Conservation (phyloP, 2,888 invertebrate genomes). For the Deilephila elpenor region DNA sequence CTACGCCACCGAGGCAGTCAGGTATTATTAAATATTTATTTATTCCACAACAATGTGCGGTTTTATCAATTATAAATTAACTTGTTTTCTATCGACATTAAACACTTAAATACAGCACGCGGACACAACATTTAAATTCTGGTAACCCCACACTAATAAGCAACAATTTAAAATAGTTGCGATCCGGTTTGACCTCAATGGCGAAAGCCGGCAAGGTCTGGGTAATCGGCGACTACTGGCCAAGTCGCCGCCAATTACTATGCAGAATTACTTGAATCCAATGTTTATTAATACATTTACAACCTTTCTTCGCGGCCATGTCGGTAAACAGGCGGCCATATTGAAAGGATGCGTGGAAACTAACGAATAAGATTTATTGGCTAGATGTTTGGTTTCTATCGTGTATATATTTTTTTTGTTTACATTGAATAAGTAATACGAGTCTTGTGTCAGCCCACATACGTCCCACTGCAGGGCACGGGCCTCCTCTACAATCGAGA, state of each 20-base stretch:
- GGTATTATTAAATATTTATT: too few species aligned
- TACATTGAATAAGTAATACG: too few species aligned
- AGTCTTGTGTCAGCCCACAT: too few species aligned
- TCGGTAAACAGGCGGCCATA: neutral
- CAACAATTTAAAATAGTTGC: slow-evolving; percentile 22
- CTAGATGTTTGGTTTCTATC: too few species aligned
- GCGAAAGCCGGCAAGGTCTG: slow-evolving; percentile 45
- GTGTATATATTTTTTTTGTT: too few species aligned
- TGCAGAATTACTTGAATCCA: slow-evolving; percentile 1
- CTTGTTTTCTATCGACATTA: too few species aligned
- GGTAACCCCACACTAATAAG: neutral
- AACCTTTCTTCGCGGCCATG: slow-evolving; percentile 7
- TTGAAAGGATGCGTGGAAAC: too few species aligned
- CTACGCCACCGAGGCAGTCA: too few species aligned
- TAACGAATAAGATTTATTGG: too few species aligned
- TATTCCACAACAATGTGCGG: too few species aligned
- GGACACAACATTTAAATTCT: neutral
- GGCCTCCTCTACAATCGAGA: too few species aligned
- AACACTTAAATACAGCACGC: neutral
- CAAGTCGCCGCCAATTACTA: slow-evolving; percentile 4
- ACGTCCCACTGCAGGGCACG: too few species aligned
- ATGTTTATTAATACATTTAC: neutral
- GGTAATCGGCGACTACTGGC: slow-evolving; percentile 25
- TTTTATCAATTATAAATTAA: neutral
- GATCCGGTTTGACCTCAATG: slow-evolving; percentile 34